phyloP scores from a whole-genome alignment of 1,140 invertebrate species.

The Ooceraea biroi region DNA sequence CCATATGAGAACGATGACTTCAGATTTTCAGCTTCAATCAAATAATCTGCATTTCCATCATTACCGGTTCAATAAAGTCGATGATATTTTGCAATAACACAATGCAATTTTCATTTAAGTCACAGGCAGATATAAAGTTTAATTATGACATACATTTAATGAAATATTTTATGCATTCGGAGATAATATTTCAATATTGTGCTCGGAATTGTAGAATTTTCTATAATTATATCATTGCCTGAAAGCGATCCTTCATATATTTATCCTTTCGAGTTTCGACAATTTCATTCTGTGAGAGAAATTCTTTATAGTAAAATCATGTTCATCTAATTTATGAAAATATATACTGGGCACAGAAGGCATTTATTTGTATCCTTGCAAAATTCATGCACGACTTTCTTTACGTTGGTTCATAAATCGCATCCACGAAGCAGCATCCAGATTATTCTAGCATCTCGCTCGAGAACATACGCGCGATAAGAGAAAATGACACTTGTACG shows the following conservation, averaged over 20 bases:
- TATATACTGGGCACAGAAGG: neutral
- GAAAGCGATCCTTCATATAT: neutral
- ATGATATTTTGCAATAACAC: neutral
- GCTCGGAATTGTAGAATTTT: neutral
- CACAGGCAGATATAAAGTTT: too few relatives aligned
- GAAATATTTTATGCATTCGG: too few relatives aligned
- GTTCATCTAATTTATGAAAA: neutral
- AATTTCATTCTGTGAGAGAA: neutral
- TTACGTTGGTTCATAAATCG: conserved; percentile 7
- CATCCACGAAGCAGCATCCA: neutral
- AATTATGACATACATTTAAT: too few relatives aligned
- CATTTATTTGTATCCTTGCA: neutral
- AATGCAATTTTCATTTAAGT: too few relatives aligned
- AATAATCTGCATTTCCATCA: neutral
- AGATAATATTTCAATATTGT: neutral
- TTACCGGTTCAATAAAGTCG: neutral
- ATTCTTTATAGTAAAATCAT: conserved; percentile 25
- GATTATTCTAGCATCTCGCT: conserved; percentile 7
- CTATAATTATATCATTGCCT: neutral
- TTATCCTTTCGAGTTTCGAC: neutral
- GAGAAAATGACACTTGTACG: conserved; percentile 3
- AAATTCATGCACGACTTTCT: neutral
- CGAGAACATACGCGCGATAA: conserved; percentile 15
- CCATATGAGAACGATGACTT: neutral
- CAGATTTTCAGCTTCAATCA: neutral